Conservation (phyloP, 2,888 invertebrate genomes). For the Laspeyria flexula region DNA sequence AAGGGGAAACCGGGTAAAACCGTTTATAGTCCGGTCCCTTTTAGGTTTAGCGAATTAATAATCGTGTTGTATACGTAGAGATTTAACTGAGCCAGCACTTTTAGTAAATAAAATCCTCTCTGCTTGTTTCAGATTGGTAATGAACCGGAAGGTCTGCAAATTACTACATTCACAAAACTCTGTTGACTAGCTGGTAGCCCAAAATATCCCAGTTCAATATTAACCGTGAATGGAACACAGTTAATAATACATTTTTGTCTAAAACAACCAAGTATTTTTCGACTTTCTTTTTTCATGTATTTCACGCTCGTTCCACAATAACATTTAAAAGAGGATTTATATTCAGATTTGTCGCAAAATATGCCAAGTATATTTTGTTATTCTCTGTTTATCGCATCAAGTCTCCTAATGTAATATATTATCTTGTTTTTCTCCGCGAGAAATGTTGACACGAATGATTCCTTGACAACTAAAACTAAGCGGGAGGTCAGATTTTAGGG, state of each 20-base stretch:
- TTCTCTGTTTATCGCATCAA: slow-evolving; percentile 12
- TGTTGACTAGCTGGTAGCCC: too few species aligned
- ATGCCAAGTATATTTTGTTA: slow-evolving; percentile 11
- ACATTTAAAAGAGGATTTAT: not conserved
- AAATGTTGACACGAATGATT: slow-evolving; percentile 4
- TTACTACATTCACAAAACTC: not conserved
- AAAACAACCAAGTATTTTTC: too few species aligned
- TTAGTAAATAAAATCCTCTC: slow-evolving; percentile 14
- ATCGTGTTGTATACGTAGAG: not conserved
- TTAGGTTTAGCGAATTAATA: slow-evolving; percentile 29
- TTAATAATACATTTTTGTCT: too few species aligned
- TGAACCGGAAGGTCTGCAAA: not conserved
- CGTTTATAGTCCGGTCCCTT: slow-evolving; percentile 32
- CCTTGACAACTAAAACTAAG: slow-evolving; percentile 5
- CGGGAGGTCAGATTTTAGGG: not conserved
- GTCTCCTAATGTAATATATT: slow-evolving; percentile 13
- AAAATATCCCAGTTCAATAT: too few species aligned
- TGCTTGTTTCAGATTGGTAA: slow-evolving; percentile 3
- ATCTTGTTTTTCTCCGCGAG: slow-evolving; percentile 25
- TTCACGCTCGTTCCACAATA: not conserved
- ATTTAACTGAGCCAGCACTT: slow-evolving; percentile 1
- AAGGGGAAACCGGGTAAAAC: slow-evolving; percentile 23
- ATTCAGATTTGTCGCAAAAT: slow-evolving; percentile 2
- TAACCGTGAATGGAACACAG: too few species aligned
- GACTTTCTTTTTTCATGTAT: not conserved